Evolutionary conservation across 2,797 vertebrate species (phyloP), one percentile per base, ranked within the genome.

Genomic region (Dicrostonyx torquatus): DNA sequence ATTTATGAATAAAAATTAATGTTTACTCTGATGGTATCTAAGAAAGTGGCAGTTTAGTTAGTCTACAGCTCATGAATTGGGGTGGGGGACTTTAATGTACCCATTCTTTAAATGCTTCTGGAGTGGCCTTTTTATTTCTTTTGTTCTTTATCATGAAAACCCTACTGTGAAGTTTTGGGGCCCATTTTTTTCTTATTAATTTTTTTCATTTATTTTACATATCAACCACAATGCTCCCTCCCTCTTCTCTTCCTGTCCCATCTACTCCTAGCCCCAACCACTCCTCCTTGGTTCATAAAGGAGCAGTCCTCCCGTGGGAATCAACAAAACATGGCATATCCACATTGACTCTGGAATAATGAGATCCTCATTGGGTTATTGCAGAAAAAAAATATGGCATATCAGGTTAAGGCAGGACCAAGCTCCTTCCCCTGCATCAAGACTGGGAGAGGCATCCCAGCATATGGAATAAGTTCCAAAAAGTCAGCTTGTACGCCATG

Each of bases 1-100:
- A 72, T 72, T 91, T 43, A 31, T 84, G 45, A 72, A 72, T 91
- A 89, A 91, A 93, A 85, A 29, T 43, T 70, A 87, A 79, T 62
- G 14, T 55, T 89, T 86, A 76, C 70, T 83, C 24, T 53, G 22
- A 66, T 73, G 26, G 22, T 73, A 31, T 34, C 24, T 53, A 70
- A 87, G 79, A 40, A 90, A 48, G 24, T 85, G 76, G 34, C 22
- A 64, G 22, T 66, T 72, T 70, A 26, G 6, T 48, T 79, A 60
- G 60, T 62, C 24, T 77, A 5, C 1, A 66, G 43, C 45, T 82
- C 40, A 5, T 50, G 17, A 43, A 9, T 66, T 62, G 18, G n/a
- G 18, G 40, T 2, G 6, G 15, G 64, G 53, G 15, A 79, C 48
- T 64, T 73, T 48, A 34, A 64, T 93, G 43, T 58, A 6, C n/a